Evolutionary conservation across 2,113 vertebrate species (phyloP), one percentile per base, ranked within the genome.

Genomic region (Pedetes capensis): DNA sequence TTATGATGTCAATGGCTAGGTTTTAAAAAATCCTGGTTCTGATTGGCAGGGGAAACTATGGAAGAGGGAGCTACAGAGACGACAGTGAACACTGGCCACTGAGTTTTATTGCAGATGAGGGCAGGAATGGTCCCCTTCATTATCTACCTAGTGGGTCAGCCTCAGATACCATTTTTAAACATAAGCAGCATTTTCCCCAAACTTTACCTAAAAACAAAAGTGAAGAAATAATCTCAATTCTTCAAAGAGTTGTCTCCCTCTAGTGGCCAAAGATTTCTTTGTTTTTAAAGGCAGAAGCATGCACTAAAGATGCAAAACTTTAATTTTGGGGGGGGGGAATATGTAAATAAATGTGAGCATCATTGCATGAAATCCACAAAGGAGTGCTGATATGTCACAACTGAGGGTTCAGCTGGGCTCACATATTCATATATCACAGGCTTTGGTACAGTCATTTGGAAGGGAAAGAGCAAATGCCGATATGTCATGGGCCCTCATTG

Each of bases 171-270:
- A 2, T 42, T 83, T 42, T 64, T 27, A 87, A 96, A 69, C n/a
- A 32, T 4, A 8, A 57, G 32, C 27, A 47, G n/a, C 6, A 9
- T 59, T 71, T 81, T 71, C 32, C 6, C 34, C 32, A 8, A 8
- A 25, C 27, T 34, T 2, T 3, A 57, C 6, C 61, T n/a, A 55
- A 6, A 63, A n/a, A 49, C n/a, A 37, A 37, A 51, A 32, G 0
- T 0, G n/a, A 34, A 53, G 27, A 78, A 74, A 59, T 34, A 53
- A 17, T 79, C 59, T 95, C 63, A 11, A 22, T 79, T 86, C 86
- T 69, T 91, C 89, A 82, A 83, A 92, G 68, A 79, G 23, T 44
- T 96, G 87, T 95, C 96, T 91, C 97, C 96, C 96, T 95, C 95
- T 91, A 91, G 94, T 83, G 97, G 83, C 32, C 74, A 79, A 93